Evolutionary conservation across 2,113 vertebrate genomes (phyloP), one percentile per base, ranked within the genome.

Genomic region (Mastomys natalensis): DNA sequence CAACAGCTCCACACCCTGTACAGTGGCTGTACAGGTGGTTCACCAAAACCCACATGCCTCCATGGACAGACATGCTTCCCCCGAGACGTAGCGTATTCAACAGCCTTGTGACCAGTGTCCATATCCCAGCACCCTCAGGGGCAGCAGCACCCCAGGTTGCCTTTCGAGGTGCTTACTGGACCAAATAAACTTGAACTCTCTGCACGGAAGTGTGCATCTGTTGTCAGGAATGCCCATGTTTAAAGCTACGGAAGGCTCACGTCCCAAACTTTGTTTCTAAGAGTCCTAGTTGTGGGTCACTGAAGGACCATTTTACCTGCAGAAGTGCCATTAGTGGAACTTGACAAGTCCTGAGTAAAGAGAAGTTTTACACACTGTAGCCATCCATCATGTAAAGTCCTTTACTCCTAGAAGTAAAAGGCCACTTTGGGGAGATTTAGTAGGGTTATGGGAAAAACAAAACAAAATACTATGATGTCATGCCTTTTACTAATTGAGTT

Each of bases 41-140:
- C 99, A 99, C 98, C 99, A 99, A 98, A 99, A 99, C 97, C 99
- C 99, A 43, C 99, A 99, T 95, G 99, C 99, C 72, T 98, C 99
- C 72, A 98, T 99, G 95, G 99, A 99, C 95, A 99, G 99, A 62
- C 60, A 99, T 84, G 98, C 99, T 64, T 89, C 98, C 5, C 82
- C 98, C 0, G 99, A 99, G 31, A 99, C 99, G 87, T 99, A 99
- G 98, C 99, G 99, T 92, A 99, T 99, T 98, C 99, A 99, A 97
- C 99, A 99, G 98, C 99, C 99, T 68, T 64, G 26, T 99, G 99
- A 99, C 17, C 34, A 37, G 51, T 55, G 48, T 73, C 43, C 17
- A 22, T 45, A 26, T 37, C 55, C 87, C 78, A n/a, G 72, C 85
- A 8, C 6, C 62, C 15, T 29, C 21, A 3, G 21, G 37, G 3